Evolutionary conservation across 2,113 vertebrate species (phyloP).

Genomic region (Urocynchramus pylzowi): DNA sequence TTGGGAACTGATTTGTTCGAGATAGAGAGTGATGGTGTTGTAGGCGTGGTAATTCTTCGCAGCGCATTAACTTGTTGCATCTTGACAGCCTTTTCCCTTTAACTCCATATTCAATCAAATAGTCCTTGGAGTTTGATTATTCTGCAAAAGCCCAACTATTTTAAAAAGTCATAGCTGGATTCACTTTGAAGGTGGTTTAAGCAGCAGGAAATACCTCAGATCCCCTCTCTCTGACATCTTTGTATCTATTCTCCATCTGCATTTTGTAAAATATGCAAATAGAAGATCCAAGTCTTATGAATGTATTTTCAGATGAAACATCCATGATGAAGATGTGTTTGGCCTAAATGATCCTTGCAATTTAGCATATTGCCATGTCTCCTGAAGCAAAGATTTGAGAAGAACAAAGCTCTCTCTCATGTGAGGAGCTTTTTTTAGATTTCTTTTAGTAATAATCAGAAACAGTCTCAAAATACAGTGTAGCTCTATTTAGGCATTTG

Average conservation of each 20-base stretch:
- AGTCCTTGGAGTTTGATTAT: neutral
- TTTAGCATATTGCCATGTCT: neutral
- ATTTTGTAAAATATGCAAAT: neutral
- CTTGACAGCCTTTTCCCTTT: neutral
- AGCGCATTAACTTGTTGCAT: neutral
- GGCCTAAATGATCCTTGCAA: neutral
- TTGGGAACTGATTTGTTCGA: neutral
- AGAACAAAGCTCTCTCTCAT: neutral
- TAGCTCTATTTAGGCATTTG: neutral
- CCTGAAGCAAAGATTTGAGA: neutral
- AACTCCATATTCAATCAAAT: neutral
- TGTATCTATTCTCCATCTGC: neutral
- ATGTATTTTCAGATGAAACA: neutral
- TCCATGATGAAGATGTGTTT: neutral
- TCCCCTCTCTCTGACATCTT: neutral
- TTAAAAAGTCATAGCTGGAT: neutral
- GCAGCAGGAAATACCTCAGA: neutral
- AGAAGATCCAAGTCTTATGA: neutral
- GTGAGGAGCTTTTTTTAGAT: neutral
- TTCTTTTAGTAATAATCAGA: conserved; percentile 8
- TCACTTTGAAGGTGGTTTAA: neutral
- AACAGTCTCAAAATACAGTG: conserved; percentile 10
- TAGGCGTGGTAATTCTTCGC: neutral
- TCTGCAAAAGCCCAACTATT: neutral
- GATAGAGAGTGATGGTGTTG: neutral